Evolutionary conservation across 2,797 vertebrate genomes (phyloP), one percentile per base, ranked within the genome.

Genomic region (Remorina albescens): DNA sequence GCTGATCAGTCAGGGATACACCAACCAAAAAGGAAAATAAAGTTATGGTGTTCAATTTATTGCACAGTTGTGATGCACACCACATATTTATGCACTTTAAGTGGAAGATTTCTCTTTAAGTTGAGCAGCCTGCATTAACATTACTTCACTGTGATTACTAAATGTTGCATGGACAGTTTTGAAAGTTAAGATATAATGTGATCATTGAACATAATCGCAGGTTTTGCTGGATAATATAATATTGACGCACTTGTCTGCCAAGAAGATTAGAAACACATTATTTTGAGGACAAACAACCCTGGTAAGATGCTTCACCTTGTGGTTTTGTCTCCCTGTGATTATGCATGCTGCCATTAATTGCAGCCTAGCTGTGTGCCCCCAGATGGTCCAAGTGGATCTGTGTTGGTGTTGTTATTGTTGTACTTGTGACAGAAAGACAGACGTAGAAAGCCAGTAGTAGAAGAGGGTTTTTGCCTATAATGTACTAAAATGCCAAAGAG

Each of bases 401-500:
- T n/a, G 49, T 21, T n/a, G 4, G 18, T 25, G 34, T 26, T 55
- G 4, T 18, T 58, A 8, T 49, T 67, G 6, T 74, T 67, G 30
- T 30, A 67, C 46, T 81, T 26, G 8, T 53, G 8, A n/a, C n/a
- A n/a, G 63, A 67, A 63, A 42, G 47, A 46, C 8, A 16, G 18
- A 54, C 23, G 37, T 55, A 11, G 51, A 44, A 15, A 54, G 46
- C 32, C 15, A 60, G 19, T 25, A 18, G 61, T 8, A 28, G 21
- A 55, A 3, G 5, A 74, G 66, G 30, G 55, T 71, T 47, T 83
- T 63, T 30, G 34, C 55, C 66, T 66, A n/a, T n/a, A n/a, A n/a
- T n/a, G n/a, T n/a, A n/a, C n/a, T n/a, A 39, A 77, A 75, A 88
- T 68, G 56, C 71, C 77, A 78, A 82, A 81, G 42, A 78, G 41